Evolutionary conservation across 2,113 vertebrate species (phyloP).

Genomic region (Pelusios castaneus): DNA sequence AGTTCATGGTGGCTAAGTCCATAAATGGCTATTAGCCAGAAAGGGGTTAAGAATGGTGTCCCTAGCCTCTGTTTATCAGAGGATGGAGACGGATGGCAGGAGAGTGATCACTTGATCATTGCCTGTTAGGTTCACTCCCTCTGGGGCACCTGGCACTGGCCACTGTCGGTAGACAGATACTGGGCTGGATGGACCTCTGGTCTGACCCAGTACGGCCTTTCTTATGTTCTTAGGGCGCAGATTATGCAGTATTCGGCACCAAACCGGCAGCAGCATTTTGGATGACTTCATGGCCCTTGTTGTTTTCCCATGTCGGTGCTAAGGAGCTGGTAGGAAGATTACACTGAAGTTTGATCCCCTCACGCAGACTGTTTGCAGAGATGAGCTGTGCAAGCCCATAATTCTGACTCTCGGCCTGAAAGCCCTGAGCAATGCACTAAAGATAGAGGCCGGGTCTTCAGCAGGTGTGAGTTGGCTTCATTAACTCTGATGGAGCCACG

Average conservation of each 20-base stretch:
- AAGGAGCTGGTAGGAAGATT: neutral
- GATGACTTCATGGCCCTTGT: neutral
- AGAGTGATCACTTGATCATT: no score
- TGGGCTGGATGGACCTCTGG: no score
- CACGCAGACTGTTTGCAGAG: neutral
- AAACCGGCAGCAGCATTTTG: neutral
- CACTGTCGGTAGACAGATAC: no score
- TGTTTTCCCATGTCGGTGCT: neutral
- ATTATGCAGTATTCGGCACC: neutral
- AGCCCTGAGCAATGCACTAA: neutral
- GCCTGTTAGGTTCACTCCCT: no score
- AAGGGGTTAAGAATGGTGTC: no score
- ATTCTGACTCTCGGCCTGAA: neutral
- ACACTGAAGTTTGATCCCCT: neutral
- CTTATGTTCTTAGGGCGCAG: no score
- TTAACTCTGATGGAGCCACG: neutral
- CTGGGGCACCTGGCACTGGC: no score
- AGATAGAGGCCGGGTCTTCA: neutral
- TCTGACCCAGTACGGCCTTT: no score
- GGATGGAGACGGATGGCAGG: no score
- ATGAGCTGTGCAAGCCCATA: neutral
- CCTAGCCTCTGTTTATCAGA: no score
- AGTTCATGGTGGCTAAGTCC: no score
- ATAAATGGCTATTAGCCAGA: no score
- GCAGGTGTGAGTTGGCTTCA: neutral